Evolutionary conservation across 1,140 invertebrate genomes (phyloP).

Genomic region (Stegodyphus mimosarum): DNA sequence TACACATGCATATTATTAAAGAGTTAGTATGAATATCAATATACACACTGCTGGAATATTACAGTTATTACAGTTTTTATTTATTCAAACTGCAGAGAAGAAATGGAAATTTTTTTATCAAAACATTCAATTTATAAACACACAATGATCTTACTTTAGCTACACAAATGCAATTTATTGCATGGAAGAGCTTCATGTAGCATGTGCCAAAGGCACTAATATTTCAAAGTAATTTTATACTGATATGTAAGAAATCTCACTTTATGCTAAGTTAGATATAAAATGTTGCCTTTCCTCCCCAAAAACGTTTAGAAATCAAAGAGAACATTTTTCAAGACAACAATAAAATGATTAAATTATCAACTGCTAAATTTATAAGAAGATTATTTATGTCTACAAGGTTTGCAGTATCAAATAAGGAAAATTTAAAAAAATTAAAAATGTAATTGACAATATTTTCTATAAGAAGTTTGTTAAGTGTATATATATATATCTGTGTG

Average conservation of each 20-base stretch:
- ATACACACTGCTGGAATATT: neutral
- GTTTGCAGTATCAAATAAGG: too few relatives aligned
- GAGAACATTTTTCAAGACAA: too few relatives aligned
- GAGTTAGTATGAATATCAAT: conserved; percentile 44
- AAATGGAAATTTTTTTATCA: conserved; percentile 13
- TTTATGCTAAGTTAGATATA: conserved; percentile 33
- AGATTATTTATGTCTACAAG: too few relatives aligned
- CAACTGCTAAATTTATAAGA: too few relatives aligned
- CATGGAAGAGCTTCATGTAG: conserved; percentile 55
- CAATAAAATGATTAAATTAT: too few relatives aligned
- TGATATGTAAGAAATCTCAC: conserved; percentile 7
- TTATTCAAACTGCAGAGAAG: neutral
- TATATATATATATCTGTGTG: too few relatives aligned
- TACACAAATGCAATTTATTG: conserved; percentile 47
- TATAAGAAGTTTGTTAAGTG: too few relatives aligned
- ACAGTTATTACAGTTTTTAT: neutral
- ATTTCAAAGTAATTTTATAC: conserved; percentile 14
- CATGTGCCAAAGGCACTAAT: conserved; percentile 56
- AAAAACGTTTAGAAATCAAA: too few relatives aligned
- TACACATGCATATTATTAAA: conserved; percentile 38
- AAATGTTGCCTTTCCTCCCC: too few relatives aligned
- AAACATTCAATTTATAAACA: conserved; percentile 50
- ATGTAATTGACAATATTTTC: too few relatives aligned
- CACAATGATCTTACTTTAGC: conserved; percentile 14
- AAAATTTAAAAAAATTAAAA: too few relatives aligned